phyloP scores from a whole-genome alignment of 2,888 invertebrate genomes.

The Idaea biselata region DNA sequence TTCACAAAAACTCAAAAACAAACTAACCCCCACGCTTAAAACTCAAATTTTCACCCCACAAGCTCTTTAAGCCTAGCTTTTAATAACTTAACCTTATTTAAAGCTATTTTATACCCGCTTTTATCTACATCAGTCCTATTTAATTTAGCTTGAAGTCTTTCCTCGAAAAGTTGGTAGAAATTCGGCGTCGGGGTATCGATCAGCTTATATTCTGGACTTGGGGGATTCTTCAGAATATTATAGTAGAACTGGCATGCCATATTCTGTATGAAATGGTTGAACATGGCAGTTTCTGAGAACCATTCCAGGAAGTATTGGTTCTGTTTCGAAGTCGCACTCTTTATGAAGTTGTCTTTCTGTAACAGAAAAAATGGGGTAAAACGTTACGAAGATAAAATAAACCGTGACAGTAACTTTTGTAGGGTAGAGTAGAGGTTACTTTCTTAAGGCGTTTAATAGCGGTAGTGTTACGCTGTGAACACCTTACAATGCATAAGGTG shows the following conservation, averaged over 20 bases:
- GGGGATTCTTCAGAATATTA: slow-evolving; percentile 16
- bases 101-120: slow-evolving; percentile 63
- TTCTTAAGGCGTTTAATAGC: too few species aligned
- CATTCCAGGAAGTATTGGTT: slow-evolving; percentile 89
- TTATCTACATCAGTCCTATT: slow-evolving; percentile 45
- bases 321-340: slow-evolving; percentile 82
- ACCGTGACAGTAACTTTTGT: too few species aligned
- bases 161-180: slow-evolving; percentile 68
- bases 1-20: not conserved
- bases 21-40: not conserved
- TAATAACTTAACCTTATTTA: slow-evolving; percentile 66
- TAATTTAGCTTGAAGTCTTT: slow-evolving; percentile 41
- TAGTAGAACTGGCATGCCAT: slow-evolving; percentile 47
- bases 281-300: slow-evolving; percentile 94
- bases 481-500: too few species aligned
- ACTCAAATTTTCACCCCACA: slow-evolving; percentile 45
- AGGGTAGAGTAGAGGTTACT: too few species aligned
- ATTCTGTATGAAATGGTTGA: slow-evolving; percentile 85
- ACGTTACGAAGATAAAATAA: not conserved
- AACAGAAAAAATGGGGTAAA: slow-evolving; percentile 37
- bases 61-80: slow-evolving; percentile 69
- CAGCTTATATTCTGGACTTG: slow-evolving; percentile 22
- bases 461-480: too few species aligned
- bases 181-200: slow-evolving; percentile 68
- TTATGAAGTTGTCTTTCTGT: slow-evolving; percentile 87